phyloP scores from a whole-genome alignment of 2,888 invertebrate species.

The Ditula angustiorana region DNA sequence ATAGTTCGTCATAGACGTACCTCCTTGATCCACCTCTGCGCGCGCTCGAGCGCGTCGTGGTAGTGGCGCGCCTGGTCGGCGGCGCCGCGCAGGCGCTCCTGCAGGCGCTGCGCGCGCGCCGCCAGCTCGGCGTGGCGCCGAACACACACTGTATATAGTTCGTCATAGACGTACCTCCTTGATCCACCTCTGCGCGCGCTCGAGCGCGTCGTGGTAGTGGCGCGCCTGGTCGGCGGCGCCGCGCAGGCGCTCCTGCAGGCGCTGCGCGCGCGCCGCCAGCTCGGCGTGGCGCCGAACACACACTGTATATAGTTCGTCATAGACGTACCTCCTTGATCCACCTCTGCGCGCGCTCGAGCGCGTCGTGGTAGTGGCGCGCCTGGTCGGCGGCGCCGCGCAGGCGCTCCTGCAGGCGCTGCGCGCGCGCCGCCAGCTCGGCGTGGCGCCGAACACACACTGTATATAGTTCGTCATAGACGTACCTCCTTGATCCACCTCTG shows the following conservation, averaged over 20 bases:
- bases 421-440: conserved; percentile 92
- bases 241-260: no score
- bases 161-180: no score
- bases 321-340: conserved; percentile 90
- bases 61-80: conserved; percentile 86
- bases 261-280: no score
- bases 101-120: conserved; percentile 92
- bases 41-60: conserved; percentile 93
- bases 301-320: no score
- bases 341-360: conserved; percentile 91
- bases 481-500: conserved; percentile 91
- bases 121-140: conserved; percentile 93
- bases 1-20: conserved; percentile 65
- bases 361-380: conserved; percentile 89
- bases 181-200: no score
- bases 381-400: conserved; percentile 90
- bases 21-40: conserved; percentile 91
- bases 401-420: conserved; percentile 93
- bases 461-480: conserved; percentile 88
- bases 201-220: no score
- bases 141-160: no score
- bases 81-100: conserved; percentile 93
- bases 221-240: no score
- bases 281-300: no score
- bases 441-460: no score